These are phyloP conservation scores for Pangasius sanitwongsei DNA, from an alignment of 2,797 vertebrate species.

Conservation along the genomic window DNA sequence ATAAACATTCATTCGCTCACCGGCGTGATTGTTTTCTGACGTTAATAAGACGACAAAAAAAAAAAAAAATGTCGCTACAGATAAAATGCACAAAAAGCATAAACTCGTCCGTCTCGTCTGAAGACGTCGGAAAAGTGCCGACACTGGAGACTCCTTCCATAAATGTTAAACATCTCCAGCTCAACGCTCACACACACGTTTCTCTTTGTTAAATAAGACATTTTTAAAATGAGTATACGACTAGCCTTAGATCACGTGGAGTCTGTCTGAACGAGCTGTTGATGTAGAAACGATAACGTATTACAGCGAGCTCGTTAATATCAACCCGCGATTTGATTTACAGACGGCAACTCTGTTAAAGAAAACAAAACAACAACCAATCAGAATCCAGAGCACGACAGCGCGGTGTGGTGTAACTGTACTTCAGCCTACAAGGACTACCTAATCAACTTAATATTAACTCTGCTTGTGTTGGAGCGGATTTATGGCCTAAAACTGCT, in stretches of 20 bases:
- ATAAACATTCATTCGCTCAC: neutral
- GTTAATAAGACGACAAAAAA: neutral
- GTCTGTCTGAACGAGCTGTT: neutral
- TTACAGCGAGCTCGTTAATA: neutral
- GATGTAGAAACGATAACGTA: neutral
- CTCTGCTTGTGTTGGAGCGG: neutral
- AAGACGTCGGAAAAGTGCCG: neutral
- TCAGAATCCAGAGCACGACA: neutral
- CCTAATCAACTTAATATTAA: neutral
- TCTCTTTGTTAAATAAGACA: neutral
- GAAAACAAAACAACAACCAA: neutral
- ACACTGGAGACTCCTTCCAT: neutral
- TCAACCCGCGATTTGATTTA: neutral
- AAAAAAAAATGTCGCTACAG: neutral
- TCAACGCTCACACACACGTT: neutral
- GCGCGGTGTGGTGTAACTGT: neutral
- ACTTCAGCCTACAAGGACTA: slow-evolving; percentile 2
- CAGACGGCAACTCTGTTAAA: neutral
- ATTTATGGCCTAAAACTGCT: neutral
- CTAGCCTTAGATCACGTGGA: neutral
- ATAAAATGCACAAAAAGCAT: neutral
- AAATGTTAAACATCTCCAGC: neutral
- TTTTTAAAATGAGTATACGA: neutral
- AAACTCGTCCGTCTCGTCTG: neutral
- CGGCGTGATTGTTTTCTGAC: neutral